phyloP scores from a whole-genome alignment of 2,888 invertebrate species.

The Lasioglossum leucozonium region DNA sequence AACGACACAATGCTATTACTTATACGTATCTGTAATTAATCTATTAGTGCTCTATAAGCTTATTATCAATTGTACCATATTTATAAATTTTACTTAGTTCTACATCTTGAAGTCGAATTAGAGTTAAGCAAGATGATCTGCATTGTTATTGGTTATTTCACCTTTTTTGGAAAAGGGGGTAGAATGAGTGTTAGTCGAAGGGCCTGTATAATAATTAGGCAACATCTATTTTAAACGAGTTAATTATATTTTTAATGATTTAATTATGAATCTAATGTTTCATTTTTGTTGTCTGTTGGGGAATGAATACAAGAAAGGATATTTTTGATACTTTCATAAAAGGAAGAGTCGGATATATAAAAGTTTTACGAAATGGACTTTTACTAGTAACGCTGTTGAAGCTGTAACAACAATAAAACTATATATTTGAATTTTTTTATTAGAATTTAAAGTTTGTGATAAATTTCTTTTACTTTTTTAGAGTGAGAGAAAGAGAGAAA shows the following conservation, averaged over 20 bases:
- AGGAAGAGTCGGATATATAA: slow-evolving; percentile 79
- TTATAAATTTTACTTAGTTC: slow-evolving; percentile 83
- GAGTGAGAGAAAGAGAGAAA: neutral
- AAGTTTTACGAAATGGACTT: slow-evolving; percentile 79
- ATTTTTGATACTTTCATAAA: slow-evolving; percentile 87
- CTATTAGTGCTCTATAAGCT: slow-evolving; percentile 82
- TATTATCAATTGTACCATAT: slow-evolving; percentile 83
- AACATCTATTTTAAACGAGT: slow-evolving; percentile 78
- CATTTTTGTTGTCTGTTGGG: slow-evolving; percentile 83
- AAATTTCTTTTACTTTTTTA: slow-evolving; percentile 69
- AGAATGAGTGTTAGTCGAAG: slow-evolving; percentile 74
- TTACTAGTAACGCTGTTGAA: slow-evolving; percentile 78
- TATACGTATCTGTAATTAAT: slow-evolving; percentile 83
- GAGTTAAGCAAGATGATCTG: slow-evolving; percentile 74
- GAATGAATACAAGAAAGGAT: slow-evolving; percentile 85
- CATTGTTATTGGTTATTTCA: slow-evolving; percentile 65
- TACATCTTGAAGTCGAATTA: slow-evolving; percentile 80
- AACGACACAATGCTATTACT: slow-evolving; percentile 83
- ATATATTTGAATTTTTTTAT: slow-evolving; percentile 79
- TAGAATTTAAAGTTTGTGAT: slow-evolving; percentile 71
- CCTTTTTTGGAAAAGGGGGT: slow-evolving; percentile 66
- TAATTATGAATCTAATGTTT: slow-evolving; percentile 78
- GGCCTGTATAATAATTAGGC: slow-evolving; percentile 73
- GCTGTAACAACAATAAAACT: slow-evolving; percentile 80
- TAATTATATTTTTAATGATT: slow-evolving; percentile 81